These are phyloP conservation scores for Apis mellifera DNA, from an alignment of 1,140 invertebrate species.

Conservation along the genomic window Amel_HAv3.1 CM009932.2:4671501-4672000, in stretches of 20 bases:
- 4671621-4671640: constrained; percentile 33
- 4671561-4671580: not conserved
- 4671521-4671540: not conserved
- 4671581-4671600: not conserved
- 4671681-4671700: constrained; percentile 42
- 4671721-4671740: constrained; percentile 29
- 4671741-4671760: constrained; percentile 58
- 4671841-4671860: not conserved
- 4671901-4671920: constrained; percentile 62
- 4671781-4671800: constrained; percentile 56
- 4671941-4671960: constrained; percentile 63
- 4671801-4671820: constrained; percentile 29
- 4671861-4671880: constrained; percentile 38
- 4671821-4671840: constrained; percentile 26
- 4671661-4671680: constrained; percentile 37
- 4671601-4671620: constrained; percentile 20
- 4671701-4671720: constrained; percentile 38
- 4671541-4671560: not conserved
- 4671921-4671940: constrained; percentile 61
- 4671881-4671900: constrained; percentile 58
- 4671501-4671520: constrained; percentile 13
- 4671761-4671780: constrained; percentile 25
- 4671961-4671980: constrained; percentile 19
- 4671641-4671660: not conserved
- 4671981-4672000: not conserved